Percentiles rank a stretch among this genome's conserved stretches.
phyloP scores from a whole-genome alignment of 2,113 vertebrate genomes.

The Microcebus murinus region DNA sequence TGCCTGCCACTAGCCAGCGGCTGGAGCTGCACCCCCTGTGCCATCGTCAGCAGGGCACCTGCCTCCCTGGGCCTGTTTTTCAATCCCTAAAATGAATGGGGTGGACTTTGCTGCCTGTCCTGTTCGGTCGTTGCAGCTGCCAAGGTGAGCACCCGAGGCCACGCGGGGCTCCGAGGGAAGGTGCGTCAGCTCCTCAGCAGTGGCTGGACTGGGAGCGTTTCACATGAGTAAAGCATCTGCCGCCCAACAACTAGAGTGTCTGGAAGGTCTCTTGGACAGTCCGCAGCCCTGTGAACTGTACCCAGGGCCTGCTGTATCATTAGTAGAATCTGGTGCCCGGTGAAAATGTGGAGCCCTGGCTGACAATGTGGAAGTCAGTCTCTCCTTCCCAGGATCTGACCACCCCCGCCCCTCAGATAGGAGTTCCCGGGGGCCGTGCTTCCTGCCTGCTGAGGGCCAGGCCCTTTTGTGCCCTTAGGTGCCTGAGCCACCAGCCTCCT shows the following conservation, averaged over 20 bases:
- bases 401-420: too few relatives aligned
- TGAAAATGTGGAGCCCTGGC: background rate
- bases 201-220: background rate
- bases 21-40: background rate
- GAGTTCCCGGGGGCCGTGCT: background rate
- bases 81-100: background rate
- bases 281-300: accelerated
- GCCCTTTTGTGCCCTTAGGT: background rate
- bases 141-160: background rate
- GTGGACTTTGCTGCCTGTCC: too few relatives aligned
- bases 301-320: background rate
- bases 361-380: background rate
- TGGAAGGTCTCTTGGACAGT: background rate
- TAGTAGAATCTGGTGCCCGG: background rate
- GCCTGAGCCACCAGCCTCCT: background rate
- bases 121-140: background rate
- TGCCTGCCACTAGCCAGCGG: background rate
- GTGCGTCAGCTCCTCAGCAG: background rate
- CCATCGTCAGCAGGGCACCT: background rate
- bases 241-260: background rate
- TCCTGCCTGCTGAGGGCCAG: background rate
- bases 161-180: background rate
- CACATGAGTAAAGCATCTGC: background rate
- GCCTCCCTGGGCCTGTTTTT: background rate
- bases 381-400: accelerated